phyloP scores from a whole-genome alignment of 2,113 vertebrate genomes.

The Globicephala melas region DNA sequence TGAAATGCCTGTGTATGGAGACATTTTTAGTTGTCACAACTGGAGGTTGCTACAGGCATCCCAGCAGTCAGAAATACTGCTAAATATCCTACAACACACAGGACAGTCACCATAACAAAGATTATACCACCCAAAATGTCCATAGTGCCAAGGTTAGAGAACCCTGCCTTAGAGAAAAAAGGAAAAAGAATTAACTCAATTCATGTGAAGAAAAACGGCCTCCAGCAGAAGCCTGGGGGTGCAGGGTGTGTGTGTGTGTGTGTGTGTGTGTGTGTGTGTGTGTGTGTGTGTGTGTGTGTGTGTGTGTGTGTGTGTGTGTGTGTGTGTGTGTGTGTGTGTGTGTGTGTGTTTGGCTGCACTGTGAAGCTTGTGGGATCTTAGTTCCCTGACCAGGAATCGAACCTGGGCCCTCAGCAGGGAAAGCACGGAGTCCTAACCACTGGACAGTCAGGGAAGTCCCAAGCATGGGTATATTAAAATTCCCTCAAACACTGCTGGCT shows the following conservation, averaged over 20 bases:
- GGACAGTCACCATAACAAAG: not conserved
- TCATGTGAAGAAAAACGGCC: not conserved
- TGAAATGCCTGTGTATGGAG: not conserved
- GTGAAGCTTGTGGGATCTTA: not conserved
- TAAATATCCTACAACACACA: not conserved
- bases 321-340: no score
- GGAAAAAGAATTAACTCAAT: not conserved
- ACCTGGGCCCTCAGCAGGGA: not conserved
- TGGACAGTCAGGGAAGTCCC: not conserved
- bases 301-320: no score
- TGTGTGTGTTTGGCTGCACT: not conserved
- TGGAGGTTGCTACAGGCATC: no score
- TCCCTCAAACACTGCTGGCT: not conserved
- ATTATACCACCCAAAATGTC: not conserved
- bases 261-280: rapidly evolving
- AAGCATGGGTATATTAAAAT: not conserved
- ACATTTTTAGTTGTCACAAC: not conserved
- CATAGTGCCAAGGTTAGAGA: not conserved
- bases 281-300: no score
- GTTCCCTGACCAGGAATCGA: not conserved
- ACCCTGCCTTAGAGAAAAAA: not conserved
- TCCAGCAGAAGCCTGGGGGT: not conserved
- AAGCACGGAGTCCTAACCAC: not conserved
- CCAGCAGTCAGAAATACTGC: not conserved
- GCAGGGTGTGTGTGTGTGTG: not conserved